Evolutionary conservation across 2,797 vertebrate genomes (phyloP).

Genomic region (Anolis apletophallus): DNA sequence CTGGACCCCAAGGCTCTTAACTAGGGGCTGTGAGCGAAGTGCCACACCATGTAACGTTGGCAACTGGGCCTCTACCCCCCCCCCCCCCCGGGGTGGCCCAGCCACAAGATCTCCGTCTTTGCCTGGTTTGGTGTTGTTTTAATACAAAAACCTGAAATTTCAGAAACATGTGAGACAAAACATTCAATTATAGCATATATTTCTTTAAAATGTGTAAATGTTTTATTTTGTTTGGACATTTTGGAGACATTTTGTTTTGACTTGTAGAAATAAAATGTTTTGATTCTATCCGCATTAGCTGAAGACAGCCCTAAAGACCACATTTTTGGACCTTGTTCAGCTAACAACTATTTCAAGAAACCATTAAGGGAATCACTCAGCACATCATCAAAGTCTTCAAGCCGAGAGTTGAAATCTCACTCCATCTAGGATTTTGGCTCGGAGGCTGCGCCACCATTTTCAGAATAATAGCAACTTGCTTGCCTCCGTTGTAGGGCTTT

Average conservation of each 20-base stretch:
- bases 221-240: constrained; percentile 31
- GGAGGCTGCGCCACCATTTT: not conserved
- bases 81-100: too few relatives aligned
- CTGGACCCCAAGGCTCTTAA: too few relatives aligned
- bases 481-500: not conserved
- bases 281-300: constrained; percentile 34
- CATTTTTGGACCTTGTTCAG: constrained; percentile 27
- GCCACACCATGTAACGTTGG: too few relatives aligned
- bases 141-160: constrained; percentile 10
- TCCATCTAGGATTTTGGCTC: not conserved
- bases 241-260: constrained; percentile 38
- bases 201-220: constrained; percentile 22
- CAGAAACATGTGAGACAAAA: constrained; percentile 18
- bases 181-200: constrained; percentile 15
- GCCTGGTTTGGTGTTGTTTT: not conserved
- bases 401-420: not conserved
- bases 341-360: constrained; percentile 36
- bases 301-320: constrained; percentile 2
- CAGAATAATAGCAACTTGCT: not conserved
- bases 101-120: too few relatives aligned
- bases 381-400: constrained; percentile 24
- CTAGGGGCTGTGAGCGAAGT: too few relatives aligned
- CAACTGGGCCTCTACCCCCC: too few relatives aligned
- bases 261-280: constrained; percentile 39
- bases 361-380: constrained; percentile 22